Evolutionary conservation across 2,113 vertebrate species (phyloP), one percentile per base, ranked within the genome.

Genomic region (Paratilapia polleni): DNA sequence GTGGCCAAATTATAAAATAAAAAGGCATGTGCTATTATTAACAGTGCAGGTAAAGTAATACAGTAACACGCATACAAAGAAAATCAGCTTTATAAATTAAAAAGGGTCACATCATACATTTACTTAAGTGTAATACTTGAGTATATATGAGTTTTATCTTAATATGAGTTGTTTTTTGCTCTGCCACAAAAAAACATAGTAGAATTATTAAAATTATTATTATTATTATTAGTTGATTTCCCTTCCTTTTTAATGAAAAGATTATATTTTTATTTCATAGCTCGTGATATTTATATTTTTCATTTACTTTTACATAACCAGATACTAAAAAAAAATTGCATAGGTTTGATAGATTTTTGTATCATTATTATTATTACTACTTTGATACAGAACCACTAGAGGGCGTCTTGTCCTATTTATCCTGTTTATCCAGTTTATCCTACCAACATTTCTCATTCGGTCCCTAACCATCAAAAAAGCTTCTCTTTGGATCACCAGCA

Each of bases 1-100:
- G 89, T 89, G 93, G 87, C 0, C 5, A 38, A 20, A 43, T 19
- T 14, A 10, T 11, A 17, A 58, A 26, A 83, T 38, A 78, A 6
- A 8, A 28, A 52, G 4, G 12, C 4, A 26, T n/a, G 22, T 3
- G 28, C 66, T 34, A n/a, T 56, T 24, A 0, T 4, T 15, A 47
- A 52, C 14, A 17, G 49, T 52, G 47, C 47, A 19, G 17, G 17
- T 49, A n/a, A n/a, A n/a, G n/a, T n/a, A n/a, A n/a, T n/a, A n/a
- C n/a, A n/a, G n/a, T 49, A 49, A 14, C 5, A 41, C n/a, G 8
- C 15, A 19, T 58, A 28, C 19, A 43, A 8, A 9, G 13, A 54
- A 20, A 20, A 54, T n/a, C 52, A 54, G 19, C 52, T 54, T 54
- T 54, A 54, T 54, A 54, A n/a, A 20, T 54, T 19, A 20, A 54